phyloP scores from a whole-genome alignment of 2,113 vertebrate species.

The Pomatorhinus ruficollis region DNA sequence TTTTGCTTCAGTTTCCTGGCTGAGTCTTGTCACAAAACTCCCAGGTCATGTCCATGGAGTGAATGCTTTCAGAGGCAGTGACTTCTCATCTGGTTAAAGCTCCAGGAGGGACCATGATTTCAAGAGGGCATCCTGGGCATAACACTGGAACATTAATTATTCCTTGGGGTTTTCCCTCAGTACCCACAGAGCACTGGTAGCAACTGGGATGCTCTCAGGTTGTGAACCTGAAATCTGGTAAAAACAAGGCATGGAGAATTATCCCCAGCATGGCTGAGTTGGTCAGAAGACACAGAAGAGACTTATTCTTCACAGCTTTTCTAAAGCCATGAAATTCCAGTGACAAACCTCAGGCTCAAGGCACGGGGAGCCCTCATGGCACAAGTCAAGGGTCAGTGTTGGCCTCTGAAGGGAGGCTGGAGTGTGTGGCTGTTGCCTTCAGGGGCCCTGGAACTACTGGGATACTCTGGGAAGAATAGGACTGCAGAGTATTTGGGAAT shows the following conservation, averaged over 20 bases:
- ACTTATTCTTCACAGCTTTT: not conserved
- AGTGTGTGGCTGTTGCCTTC: not conserved
- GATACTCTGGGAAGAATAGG: too few relatives aligned
- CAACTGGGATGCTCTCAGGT: not conserved
- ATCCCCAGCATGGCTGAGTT: not conserved
- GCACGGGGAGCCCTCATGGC: fast-evolving
- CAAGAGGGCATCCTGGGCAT: not conserved
- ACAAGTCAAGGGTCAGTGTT: fast-evolving
- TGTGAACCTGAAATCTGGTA: not conserved
- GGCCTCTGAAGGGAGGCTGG: not conserved
- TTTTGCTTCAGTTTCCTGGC: not conserved
- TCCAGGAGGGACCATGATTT: not conserved
- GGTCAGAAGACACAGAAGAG: not conserved
- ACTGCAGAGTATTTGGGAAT: not conserved
- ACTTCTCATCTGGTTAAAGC: not conserved
- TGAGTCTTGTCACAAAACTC: not conserved
- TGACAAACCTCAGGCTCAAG: not conserved
- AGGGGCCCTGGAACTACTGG: not conserved
- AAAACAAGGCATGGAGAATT: fast-evolving
- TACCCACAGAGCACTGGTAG: not conserved
- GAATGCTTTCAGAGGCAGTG: not conserved
- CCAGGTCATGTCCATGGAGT: not conserved
- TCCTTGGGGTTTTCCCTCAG: not conserved
- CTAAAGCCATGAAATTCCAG: not conserved
- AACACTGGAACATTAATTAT: not conserved